phyloP scores from a whole-genome alignment of 2,113 vertebrate genomes.

The Alosa alosa region DNA sequence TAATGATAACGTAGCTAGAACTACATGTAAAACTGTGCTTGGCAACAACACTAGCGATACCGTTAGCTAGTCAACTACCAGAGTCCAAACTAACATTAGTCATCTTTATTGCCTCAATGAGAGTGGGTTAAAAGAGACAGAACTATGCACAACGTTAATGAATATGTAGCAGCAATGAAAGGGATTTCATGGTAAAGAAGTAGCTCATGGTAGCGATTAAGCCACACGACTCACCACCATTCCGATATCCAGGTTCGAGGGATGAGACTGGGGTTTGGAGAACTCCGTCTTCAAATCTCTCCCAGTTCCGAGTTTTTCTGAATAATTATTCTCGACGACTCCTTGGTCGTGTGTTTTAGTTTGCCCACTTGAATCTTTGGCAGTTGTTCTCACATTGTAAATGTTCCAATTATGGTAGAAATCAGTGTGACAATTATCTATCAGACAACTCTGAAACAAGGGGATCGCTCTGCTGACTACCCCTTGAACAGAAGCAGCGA shows the following conservation, averaged over 20 bases:
- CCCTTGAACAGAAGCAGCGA: neutral
- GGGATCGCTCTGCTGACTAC: slow-evolving; percentile 15
- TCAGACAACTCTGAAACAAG: slow-evolving; percentile 10
- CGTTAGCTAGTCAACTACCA: neutral
- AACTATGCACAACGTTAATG: neutral
- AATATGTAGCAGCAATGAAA: neutral
- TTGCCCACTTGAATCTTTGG: neutral
- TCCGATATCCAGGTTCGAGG: slow-evolving; percentile 47
- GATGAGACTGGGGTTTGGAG: slow-evolving; percentile 33
- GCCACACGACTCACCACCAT: slow-evolving; percentile 55
- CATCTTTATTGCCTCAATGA: neutral
- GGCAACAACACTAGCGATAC: neutral
- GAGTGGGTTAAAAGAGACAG: neutral
- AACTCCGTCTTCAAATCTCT: slow-evolving; percentile 47
- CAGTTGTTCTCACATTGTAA: neutral
- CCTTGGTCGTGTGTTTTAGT: neutral
- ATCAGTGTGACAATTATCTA: neutral
- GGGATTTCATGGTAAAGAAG: neutral
- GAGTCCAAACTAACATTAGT: neutral
- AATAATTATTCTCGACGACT: neutral
- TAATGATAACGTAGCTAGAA: neutral
- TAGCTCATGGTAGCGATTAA: neutral
- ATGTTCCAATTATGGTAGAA: slow-evolving; percentile 5
- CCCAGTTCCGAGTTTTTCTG: slow-evolving; percentile 14
- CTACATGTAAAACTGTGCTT: neutral